Conservation (phyloP, 2,797 vertebrate species). For the Myotis vivesi region DNA sequence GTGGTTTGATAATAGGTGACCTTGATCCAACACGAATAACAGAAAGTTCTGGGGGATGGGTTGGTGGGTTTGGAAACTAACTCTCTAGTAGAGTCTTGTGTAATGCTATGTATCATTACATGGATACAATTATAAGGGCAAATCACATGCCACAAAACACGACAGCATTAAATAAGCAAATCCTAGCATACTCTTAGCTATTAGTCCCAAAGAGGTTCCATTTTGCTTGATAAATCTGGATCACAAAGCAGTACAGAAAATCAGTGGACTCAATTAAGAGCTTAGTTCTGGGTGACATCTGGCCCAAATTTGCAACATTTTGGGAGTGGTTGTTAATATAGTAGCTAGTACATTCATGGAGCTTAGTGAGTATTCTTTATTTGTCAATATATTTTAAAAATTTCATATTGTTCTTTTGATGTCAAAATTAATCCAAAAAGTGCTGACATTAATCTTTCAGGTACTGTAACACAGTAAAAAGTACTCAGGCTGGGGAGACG, state of each 20-base stretch:
- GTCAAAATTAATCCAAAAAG: not conserved
- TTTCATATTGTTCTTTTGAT: slow-evolving; percentile 19
- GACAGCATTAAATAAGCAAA: not conserved
- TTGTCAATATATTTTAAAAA: not conserved
- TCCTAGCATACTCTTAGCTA: not conserved
- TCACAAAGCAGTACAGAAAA: not conserved
- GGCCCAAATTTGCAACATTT: not conserved
- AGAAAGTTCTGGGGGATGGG: not conserved
- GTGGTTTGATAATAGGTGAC: not conserved
- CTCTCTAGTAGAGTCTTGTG: not conserved
- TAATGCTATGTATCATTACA: not conserved
- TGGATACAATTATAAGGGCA: not conserved
- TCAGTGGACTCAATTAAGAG: not conserved
- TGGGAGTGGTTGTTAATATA: not conserved
- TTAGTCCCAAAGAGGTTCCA: not conserved
- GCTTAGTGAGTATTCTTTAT: not conserved
- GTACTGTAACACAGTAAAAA: not conserved
- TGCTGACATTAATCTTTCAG: not conserved
- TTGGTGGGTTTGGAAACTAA: not conserved
- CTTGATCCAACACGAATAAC: not conserved
- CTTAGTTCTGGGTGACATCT: not conserved
- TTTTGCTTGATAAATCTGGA: not conserved
- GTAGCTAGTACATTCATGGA: not conserved
- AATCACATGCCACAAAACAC: not conserved
- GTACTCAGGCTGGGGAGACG: not conserved